Conservation (phyloP, 23 tunicate genomes). For the Diplosoma virens region DNA sequence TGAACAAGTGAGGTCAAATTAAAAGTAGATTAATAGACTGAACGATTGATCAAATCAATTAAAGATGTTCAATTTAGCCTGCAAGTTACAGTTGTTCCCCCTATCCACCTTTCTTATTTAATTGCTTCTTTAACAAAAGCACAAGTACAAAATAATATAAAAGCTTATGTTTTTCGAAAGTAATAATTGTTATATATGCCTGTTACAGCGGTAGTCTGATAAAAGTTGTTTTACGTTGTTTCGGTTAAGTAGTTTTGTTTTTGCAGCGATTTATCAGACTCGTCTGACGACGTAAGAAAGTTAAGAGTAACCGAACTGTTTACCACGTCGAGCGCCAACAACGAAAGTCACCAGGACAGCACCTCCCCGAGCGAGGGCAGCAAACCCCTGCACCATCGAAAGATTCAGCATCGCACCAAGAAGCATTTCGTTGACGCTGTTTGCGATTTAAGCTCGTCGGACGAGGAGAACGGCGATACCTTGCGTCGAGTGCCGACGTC, state of each 20-base stretch:
- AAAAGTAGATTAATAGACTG: too few species aligned
- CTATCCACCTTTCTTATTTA: too few species aligned
- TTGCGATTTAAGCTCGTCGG: neutral
- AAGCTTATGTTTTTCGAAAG: too few species aligned
- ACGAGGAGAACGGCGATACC: neutral
- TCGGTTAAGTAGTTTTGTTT: too few species aligned
- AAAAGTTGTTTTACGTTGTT: too few species aligned
- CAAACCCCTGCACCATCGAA: neutral
- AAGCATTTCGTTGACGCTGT: neutral
- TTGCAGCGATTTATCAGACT: neutral
- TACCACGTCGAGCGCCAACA: slow-evolving; percentile 36
- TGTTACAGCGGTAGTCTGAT: too few species aligned
- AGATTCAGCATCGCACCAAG: neutral
- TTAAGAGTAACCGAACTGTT: neutral
- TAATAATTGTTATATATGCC: neutral
- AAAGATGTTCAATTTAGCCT: too few species aligned
- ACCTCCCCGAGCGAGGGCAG: neutral
- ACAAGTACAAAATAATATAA: too few species aligned
- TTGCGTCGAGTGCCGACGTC: neutral
- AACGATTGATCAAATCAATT: too few species aligned
- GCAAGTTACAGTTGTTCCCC: too few species aligned
- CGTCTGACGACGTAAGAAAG: neutral
- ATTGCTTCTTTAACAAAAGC: too few species aligned
- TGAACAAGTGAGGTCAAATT: too few species aligned
- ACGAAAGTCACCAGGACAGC: slow-evolving; percentile 30